Evolutionary conservation across 2,797 vertebrate species (phyloP), one percentile per base, ranked within the genome.

Genomic region (Selene dorsalis): DNA sequence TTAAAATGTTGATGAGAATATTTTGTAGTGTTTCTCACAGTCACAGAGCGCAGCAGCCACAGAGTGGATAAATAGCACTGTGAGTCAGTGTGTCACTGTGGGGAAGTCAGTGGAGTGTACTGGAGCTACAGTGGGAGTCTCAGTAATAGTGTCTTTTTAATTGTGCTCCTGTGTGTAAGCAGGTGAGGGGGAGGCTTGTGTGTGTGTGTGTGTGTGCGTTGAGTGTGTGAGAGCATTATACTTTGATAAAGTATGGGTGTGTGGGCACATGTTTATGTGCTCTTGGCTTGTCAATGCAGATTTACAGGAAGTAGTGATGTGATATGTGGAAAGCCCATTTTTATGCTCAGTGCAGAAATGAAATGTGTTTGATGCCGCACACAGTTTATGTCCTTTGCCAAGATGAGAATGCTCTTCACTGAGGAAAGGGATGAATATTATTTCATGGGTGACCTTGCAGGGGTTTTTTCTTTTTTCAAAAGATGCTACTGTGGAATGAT

Each of bases 181-280:
- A 87, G 82, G 74, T 89, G 83, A 87, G 84, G 77, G 80, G 86
- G 82, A 82, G 77, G 80, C 30, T 67, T 67, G 52, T 38, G 64
- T 62, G 61, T 85, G 32, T 20, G 35, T 22, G 58, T 73, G 53
- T 69, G 62, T 57, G 38, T 35, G 32, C 8, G 32, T 39, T 22
- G 35, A 26, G 61, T 73, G 48, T 69, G 59, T 60, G 38, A 58
- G 73, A 76, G 59, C 59, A 75, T 87, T 84, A 68, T 45, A 69
- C 82, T 79, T 79, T 89, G 80, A 87, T 81, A 82, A 78, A 75
- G 57, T 74, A 73, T 67, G 65, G 64, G 76, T 86, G 85, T 87
- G 88, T 82, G 79, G 77, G 75, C 80, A 73, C 77, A 83, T 88
- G 86, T 85, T 90, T 86, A 83, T 88, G 87, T 84, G 79, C 79